These are phyloP conservation scores for Sebastes oblongus DNA, from an alignment of 2,797 vertebrate genomes.

Conservation along the genomic window DNA sequence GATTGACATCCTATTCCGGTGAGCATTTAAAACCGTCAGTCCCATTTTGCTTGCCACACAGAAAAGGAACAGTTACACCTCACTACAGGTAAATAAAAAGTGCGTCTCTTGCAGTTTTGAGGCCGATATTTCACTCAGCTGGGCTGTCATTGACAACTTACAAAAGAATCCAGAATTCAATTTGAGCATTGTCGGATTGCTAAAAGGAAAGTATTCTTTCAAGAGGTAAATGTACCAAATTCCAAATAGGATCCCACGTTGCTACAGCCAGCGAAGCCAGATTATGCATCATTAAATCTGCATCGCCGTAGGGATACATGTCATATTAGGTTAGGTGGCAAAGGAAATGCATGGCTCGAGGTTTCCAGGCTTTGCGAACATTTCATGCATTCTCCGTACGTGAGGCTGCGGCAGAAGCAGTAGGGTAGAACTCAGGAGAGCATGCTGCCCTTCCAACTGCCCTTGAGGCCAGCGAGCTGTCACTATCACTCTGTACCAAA, in stretches of 20 bases:
- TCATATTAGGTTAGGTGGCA: constrained; percentile 71
- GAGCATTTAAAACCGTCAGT: constrained; percentile 45
- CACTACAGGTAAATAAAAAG: constrained; percentile 61
- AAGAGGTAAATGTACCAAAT: constrained; percentile 68
- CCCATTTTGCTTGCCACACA: constrained; percentile 51
- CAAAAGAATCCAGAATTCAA: constrained; percentile 75
- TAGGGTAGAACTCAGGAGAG: constrained; percentile 59
- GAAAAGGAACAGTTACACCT: constrained; percentile 54
- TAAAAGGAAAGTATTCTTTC: constrained; percentile 75
- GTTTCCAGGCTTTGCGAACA: constrained; percentile 60
- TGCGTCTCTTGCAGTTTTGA: constrained; percentile 62
- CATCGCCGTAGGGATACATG: constrained; percentile 72
- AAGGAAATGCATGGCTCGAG: constrained; percentile 60
- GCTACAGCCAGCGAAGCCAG: constrained; percentile 62
- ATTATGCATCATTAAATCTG: constrained; percentile 74
- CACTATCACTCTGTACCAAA: constrained; percentile 63
- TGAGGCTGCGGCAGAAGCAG: constrained; percentile 52
- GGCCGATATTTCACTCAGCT: constrained; percentile 60
- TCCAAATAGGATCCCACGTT: constrained; percentile 74
- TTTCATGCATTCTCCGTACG: constrained; percentile 61
- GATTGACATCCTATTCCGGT: constrained; percentile 54
- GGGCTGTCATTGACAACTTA: constrained; percentile 58
- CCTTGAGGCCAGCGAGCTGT: constrained; percentile 61
- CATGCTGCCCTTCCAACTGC: constrained; percentile 59
- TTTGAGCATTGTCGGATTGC: constrained; percentile 79